Evolutionary conservation across 2,888 invertebrate genomes (phyloP), one percentile per base, ranked within the genome.

Genomic region (Hartigia nigra): DNA sequence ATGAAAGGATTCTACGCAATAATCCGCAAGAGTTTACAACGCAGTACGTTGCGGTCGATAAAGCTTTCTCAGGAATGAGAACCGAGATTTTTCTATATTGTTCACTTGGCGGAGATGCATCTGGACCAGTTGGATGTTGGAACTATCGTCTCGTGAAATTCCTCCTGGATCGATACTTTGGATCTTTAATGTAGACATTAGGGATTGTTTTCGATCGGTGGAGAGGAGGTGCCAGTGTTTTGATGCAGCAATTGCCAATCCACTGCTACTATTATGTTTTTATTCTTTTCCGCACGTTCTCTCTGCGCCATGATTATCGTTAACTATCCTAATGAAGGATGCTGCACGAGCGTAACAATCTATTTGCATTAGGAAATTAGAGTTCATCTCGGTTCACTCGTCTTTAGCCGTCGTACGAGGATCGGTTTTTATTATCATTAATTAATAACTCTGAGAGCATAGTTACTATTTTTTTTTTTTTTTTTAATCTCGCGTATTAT

Each of bases 401-500:
- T 79, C 77, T 81, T 75, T 78, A 77, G 74, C 37, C 23, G 55
- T 23, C 23, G 14, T 55, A 55, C 55, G 55, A 55, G 23, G 55
- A 9, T 9, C 55, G 55, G 55, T 55, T 55, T 55, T 55, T 55
- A 55, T 55, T 55, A 55, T 55, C 55, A 55, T 55, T 55, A 55
- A 55, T 55, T 55, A 55, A 23, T 55, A 23, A 55, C 23, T 2
- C 55, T 55, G 55, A 55, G 55, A 55, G 55, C 23, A 39, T 39
- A 14, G 1, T 23, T 55, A 55, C 23, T 55, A 23, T 23, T 23
- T 23, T 55, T 9, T 55, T 39, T 55, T 55, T 9, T 55, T 5
- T 23, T 23, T 77, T 75, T 76, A 80, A 80, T 83, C 81, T 80
- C 82, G 81, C 84, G 78, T 83, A 85, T 85, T 86, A 82, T 85